Conservation (phyloP, 1,140 invertebrate genomes). For the Dreissena rostriformis region DNA sequence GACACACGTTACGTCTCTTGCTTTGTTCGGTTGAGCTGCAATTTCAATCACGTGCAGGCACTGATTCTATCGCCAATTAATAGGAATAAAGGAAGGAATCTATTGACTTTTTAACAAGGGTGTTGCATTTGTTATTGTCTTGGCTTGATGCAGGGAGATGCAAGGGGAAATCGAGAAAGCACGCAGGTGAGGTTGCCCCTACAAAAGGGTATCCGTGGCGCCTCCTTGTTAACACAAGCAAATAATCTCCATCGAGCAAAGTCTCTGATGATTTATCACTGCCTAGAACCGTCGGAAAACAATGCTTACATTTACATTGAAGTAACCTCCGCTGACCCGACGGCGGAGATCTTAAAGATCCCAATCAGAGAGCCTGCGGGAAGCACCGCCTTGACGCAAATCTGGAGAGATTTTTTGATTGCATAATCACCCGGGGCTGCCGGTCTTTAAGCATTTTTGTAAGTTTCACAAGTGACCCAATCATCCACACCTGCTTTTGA, state of each 20-base stretch:
- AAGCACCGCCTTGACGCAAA: conserved; percentile 28
- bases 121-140: conserved; percentile 55
- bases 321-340: conserved; percentile 30
- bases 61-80: conserved; percentile 58
- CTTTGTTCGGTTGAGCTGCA: conserved; percentile 58
- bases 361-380: conserved; percentile 10
- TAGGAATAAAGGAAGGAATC: conserved; percentile 60
- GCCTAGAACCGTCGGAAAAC: conserved; percentile 51
- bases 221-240: conserved; percentile 52
- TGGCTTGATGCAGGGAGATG: conserved; percentile 41
- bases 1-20: conserved; percentile 37
- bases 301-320: conserved; percentile 57
- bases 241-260: conserved; percentile 40
- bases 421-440: conserved; percentile 47
- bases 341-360: conserved; percentile 39
- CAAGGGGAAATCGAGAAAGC: conserved; percentile 42
- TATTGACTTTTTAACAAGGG: conserved; percentile 59
- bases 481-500: conserved; percentile 50
- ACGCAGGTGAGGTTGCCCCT: conserved; percentile 50
- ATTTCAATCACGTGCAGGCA: conserved; percentile 49
- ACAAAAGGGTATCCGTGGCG: conserved; percentile 48
- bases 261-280: conserved; percentile 57
- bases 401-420: conserved; percentile 49
- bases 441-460: conserved; percentile 39
- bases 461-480: conserved; percentile 39